These are phyloP conservation scores for Callyntrura sp. DNA, from an alignment of 2,888 invertebrate genomes.

Conservation along the genomic window DNA sequence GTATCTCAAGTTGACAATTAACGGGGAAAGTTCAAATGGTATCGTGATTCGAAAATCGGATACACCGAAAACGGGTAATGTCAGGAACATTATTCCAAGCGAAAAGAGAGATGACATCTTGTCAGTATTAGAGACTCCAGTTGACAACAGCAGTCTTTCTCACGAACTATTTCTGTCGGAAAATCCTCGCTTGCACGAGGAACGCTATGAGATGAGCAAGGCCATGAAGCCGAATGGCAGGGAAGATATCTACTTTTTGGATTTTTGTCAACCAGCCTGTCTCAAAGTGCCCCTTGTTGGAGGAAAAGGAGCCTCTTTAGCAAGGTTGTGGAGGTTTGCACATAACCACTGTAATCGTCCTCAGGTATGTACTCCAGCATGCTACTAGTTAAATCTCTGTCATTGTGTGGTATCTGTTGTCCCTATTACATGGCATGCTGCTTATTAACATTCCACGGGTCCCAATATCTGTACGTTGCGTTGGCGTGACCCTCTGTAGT, in stretches of 20 bases:
- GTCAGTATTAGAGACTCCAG: neutral
- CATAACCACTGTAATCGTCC: neutral
- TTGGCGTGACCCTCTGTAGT: neutral
- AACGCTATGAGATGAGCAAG: too few relatives aligned
- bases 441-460: neutral
- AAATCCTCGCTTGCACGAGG: neutral
- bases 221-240: too few relatives aligned
- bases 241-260: neutral
- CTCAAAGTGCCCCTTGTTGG: conserved; percentile 89
- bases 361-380: conserved; percentile 6
- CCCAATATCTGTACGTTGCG: neutral
- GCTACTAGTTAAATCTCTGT: neutral
- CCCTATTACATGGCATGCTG: neutral
- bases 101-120: neutral
- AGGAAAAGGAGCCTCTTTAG: conserved; percentile 92
- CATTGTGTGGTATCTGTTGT: neutral
- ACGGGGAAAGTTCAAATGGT: conserved; percentile 79
- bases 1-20: conserved; percentile 76
- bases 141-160: neutral
- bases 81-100: neutral
- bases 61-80: conserved; percentile 33
- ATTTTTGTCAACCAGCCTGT: conserved; percentile 84
- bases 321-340: conserved; percentile 86
- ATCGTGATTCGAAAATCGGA: conserved; percentile 77
- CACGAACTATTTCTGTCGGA: neutral